Evolutionary conservation across 2,888 invertebrate genomes (phyloP).

Genomic region (Lutraria lutraria): DNA sequence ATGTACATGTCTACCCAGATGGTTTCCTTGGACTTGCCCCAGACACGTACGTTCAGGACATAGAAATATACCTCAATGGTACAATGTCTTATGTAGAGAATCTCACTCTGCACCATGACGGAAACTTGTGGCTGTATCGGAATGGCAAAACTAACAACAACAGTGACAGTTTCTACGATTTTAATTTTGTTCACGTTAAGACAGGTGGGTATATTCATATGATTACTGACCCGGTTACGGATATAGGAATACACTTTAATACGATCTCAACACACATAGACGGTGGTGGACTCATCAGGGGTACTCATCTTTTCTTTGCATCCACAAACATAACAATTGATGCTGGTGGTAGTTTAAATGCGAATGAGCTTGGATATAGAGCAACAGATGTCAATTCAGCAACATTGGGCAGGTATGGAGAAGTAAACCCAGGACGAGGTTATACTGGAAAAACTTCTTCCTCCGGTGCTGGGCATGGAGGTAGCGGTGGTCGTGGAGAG

Average conservation of each 20-base stretch:
- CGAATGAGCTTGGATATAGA: constrained; percentile 77
- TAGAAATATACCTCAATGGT: constrained; percentile 78
- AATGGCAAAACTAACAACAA: constrained; percentile 72
- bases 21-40: constrained; percentile 79
- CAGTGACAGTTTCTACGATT: constrained; percentile 71
- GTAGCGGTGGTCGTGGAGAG: constrained; percentile 76
- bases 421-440: constrained; percentile 78
- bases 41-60: constrained; percentile 77
- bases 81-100: constrained; percentile 77
- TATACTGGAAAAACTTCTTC: constrained; percentile 55
- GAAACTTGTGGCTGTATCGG: constrained; percentile 74
- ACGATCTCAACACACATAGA: constrained; percentile 75
- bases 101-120: constrained; percentile 77
- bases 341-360: constrained; percentile 73
- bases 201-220: constrained; percentile 76
- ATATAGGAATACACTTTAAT: constrained; percentile 72
- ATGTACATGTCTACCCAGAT: constrained; percentile 77
- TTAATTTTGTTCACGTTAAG: constrained; percentile 79
- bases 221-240: constrained; percentile 77
- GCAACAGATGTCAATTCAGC: constrained; percentile 67
- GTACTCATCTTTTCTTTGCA: constrained; percentile 75
- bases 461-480: constrained; percentile 80
- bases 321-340: constrained; percentile 78
- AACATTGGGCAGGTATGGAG: constrained; percentile 56
- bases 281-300: constrained; percentile 78